phyloP scores from a whole-genome alignment of 1,140 invertebrate genomes.

The Plodia interpunctella region DNA sequence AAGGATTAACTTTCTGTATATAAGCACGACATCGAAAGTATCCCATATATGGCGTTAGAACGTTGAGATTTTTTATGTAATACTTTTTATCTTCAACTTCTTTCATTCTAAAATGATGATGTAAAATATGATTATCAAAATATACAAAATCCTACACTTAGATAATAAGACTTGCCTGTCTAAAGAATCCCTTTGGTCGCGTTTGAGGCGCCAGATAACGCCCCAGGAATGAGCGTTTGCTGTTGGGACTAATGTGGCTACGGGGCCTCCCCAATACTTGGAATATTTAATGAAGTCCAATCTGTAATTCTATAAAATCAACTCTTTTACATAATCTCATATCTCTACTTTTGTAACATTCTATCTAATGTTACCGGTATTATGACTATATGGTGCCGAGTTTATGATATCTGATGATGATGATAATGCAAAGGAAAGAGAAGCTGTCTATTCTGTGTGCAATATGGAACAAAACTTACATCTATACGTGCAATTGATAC shows the following conservation, averaged over 20 bases:
- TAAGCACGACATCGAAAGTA: constrained; percentile 41
- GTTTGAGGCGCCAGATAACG: constrained; percentile 47
- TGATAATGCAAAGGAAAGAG: neutral
- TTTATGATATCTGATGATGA: no score
- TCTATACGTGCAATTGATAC: constrained; percentile 53
- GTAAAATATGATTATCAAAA: constrained; percentile 19
- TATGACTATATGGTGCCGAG: no score
- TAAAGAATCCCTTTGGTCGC: constrained; percentile 32
- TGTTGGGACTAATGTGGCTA: constrained; percentile 55
- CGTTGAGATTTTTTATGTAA: constrained; percentile 38
- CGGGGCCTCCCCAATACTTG: constrained; percentile 62
- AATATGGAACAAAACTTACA: constrained; percentile 48
- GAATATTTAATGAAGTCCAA: constrained; percentile 57
- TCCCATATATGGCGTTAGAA: constrained; percentile 49
- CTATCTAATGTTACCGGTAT: no score
- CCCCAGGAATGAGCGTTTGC: constrained; percentile 69
- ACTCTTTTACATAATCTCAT: neutral
- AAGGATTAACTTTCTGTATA: constrained; percentile 48
- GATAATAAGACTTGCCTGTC: constrained; percentile 49
- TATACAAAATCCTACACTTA: neutral
- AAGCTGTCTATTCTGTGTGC: no score
- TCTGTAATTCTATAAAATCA: constrained; percentile 48
- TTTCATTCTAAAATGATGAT: constrained; percentile 32
- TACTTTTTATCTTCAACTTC: constrained; percentile 50
- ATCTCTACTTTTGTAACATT: no score